Evolutionary conservation across 1,140 invertebrate genomes (phyloP), one percentile per base, ranked within the genome.

Genomic region (Alviniconcha marisindica): DNA sequence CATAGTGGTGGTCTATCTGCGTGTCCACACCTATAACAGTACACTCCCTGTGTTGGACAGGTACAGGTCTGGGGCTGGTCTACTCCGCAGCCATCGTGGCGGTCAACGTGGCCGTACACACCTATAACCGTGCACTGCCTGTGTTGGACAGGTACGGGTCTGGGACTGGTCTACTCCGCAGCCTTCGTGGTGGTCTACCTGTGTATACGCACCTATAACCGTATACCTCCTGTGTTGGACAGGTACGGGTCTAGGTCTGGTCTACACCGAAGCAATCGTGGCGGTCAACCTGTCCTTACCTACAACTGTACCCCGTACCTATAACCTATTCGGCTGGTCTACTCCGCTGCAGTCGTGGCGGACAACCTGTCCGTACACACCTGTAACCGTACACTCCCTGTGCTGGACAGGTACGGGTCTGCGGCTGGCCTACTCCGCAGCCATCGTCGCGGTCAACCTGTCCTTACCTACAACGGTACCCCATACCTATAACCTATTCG

Each of bases 391-490:
- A n/a, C n/a, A n/a, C n/a, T n/a, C n/a, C n/a, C n/a, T n/a, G n/a
- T n/a, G n/a, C n/a, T n/a, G n/a, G n/a, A n/a, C 63, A 83, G 82
- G 82, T n/a, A 36, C 77, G 31, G 82, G 82, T 15, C 54, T 83
- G 4, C 73, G 82, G 14, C 60, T 83, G 7, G 77, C 66, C 82
- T 83, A 83, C 54, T 63, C 73, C 21, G 48, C 82, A 5, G 54
- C 82, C 42, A 66, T 83, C 0, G 74, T 83, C 1, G 24, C 54
- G 24, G 74, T 77, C 10, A 83, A 83, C 33, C 54, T 77, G 28
- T 83, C n/a, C 54, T 83, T 83, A n/a, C n/a, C n/a, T n/a, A n/a
- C n/a, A n/a, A n/a, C n/a, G n/a, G n/a, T n/a, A n/a, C n/a, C n/a
- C n/a, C n/a, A n/a, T n/a, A n/a, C n/a, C n/a, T n/a, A n/a, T n/a